Evolutionary conservation across 1,140 invertebrate genomes (phyloP), one percentile per base, ranked within the genome.

Genomic region (Drosophila suzukii): DNA sequence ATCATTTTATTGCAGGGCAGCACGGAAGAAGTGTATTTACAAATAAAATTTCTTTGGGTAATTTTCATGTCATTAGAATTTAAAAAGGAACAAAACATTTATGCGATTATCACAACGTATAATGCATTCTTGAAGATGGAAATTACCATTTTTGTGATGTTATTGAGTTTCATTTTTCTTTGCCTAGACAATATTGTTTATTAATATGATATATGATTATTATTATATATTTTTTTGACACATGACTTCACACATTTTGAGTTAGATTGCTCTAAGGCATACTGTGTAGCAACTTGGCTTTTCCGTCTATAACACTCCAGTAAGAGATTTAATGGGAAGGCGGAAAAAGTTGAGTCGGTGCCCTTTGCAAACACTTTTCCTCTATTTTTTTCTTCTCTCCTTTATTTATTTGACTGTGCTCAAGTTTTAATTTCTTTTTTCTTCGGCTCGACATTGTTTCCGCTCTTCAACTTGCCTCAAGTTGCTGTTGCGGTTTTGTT

Each of bases 351-450:
- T 66, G 39, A 50, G 24, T 15, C n/a, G 20, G 0, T 41, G 50
- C n/a, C 36, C 36, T 70, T 38, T 32, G 59, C 20, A 34, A 62
- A 15, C 38, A 50, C 34, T 71, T 62, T 51, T 56, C 38, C 34
- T 32, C 32, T 8, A 32, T 8, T 32, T 51, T 63, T 46, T 56
- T 53, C 27, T 0, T 20, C 46, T 30, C 46, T 3, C 3, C 32
- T 57, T 88, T 82, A 82, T 86, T 86, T 88, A 86, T 80, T 86
- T 83, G 83, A 79, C 75, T 67, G 53, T 63, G 78, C 67, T 67
- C 75, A 88, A 86, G 83, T 86, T 86, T 86, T 86, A 83, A 86
- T 86, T 88, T 88, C 66, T 83, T 83, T 79, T 81, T 88, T 76
- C 58, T 83, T 79, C 43, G 34, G 47, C 56, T 41, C 44, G 27